These are phyloP conservation scores for Oceanites oceanicus DNA, from an alignment of 2,113 vertebrate species.

Conservation along the genomic window DNA sequence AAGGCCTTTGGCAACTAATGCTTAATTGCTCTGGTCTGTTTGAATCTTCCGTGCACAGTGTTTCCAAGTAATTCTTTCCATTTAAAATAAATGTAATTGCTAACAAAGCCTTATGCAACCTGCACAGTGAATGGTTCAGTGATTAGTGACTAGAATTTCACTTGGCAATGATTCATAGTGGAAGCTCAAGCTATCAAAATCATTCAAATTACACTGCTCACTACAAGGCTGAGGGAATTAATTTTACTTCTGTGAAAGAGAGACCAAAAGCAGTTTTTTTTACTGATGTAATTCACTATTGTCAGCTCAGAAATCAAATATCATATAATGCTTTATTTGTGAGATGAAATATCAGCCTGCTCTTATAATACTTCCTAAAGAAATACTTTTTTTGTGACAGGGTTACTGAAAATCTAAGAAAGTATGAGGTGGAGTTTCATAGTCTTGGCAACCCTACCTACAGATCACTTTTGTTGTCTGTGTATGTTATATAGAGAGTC, in stretches of 20 bases:
- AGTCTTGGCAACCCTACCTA: not conserved
- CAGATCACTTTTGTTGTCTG: not conserved
- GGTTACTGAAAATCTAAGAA: not conserved
- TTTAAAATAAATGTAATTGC: conserved; percentile 55
- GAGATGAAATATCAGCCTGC: not conserved
- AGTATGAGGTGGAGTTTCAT: not conserved
- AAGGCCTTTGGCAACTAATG: conserved; percentile 8
- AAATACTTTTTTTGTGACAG: not conserved
- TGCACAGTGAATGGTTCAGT: conserved; percentile 37
- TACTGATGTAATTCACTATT: not conserved
- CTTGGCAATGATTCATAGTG: not conserved
- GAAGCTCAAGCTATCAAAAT: conserved; percentile 19
- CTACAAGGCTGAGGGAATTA: not conserved
- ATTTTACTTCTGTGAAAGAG: not conserved
- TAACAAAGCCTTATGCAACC: conserved; percentile 39
- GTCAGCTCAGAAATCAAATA: not conserved
- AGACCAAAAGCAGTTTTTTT: not conserved
- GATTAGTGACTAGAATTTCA: conserved; percentile 50
- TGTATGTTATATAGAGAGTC: not conserved
- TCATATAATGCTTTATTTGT: not conserved
- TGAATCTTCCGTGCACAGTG: conserved; percentile 27
- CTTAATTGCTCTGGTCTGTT: conserved; percentile 49
- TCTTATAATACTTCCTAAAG: not conserved
- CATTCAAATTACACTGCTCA: conserved; percentile 1
- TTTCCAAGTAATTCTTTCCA: conserved; percentile 35